Conservation (phyloP, 2,888 invertebrate genomes). For the Conomelus anceps region DNA sequence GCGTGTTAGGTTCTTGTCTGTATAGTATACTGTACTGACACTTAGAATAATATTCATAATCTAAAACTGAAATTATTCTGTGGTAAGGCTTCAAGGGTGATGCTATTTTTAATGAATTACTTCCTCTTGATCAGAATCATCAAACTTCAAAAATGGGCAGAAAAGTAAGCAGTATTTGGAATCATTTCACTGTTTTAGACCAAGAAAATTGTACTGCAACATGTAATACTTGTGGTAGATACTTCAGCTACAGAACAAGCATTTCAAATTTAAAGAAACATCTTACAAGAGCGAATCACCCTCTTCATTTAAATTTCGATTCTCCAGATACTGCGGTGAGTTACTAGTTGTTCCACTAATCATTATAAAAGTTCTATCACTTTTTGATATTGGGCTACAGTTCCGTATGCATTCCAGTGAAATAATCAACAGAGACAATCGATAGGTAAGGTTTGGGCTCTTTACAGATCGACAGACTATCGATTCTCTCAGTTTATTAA, state of each 20-base stretch:
- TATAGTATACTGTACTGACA: no score
- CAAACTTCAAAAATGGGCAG: not conserved
- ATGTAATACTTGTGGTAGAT: not conserved
- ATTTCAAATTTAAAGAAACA: not conserved
- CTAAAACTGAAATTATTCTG: not conserved
- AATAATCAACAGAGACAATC: no score
- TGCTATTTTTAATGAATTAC: not conserved
- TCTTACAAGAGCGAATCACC: not conserved
- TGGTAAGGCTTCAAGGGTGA: not conserved
- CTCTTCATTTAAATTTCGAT: not conserved
- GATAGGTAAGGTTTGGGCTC: no score
- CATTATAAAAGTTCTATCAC: not conserved
- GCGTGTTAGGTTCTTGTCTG: no score
- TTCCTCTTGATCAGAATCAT: no score
- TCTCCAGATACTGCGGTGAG: not conserved
- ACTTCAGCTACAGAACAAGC: not conserved
- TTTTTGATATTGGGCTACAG: not conserved
- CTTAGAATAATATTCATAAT: no score
- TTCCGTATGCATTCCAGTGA: no score
- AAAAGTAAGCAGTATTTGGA: not conserved
- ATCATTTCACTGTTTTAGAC: not conserved
- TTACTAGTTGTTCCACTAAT: not conserved
- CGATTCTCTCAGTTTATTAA: no score
- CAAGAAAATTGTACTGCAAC: not conserved
- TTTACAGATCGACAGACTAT: no score